A percentile compares a stretch with the other conserved stretches of the same genome.
These are phyloP conservation scores for Drosophila lacertosa DNA, from an alignment of 1,140 invertebrate genomes.

Conservation along the genomic window DNA sequence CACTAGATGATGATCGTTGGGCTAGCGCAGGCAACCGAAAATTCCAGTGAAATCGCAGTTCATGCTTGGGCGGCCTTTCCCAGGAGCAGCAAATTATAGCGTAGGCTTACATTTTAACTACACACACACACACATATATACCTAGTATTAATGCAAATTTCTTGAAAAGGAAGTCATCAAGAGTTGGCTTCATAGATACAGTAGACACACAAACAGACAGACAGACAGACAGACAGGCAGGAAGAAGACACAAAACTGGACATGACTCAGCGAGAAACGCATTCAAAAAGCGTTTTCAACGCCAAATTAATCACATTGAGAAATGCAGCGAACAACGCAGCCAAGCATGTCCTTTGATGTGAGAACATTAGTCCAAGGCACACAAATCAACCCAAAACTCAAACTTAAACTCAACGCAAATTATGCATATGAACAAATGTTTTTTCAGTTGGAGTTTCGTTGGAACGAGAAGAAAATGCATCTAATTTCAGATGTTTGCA, in stretches of 20 bases:
- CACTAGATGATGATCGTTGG: conserved; percentile 51
- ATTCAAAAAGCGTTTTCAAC: conserved; percentile 50
- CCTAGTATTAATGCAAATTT: conserved; percentile 62
- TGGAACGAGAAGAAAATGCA: conserved; percentile 75
- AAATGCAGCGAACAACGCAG: conserved; percentile 38
- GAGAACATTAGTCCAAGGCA: conserved; percentile 7
- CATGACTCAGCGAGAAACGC: conserved; percentile 61
- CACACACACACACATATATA: conserved; percentile 7
- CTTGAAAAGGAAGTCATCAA: conserved; percentile 59
- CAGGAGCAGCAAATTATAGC: conserved; percentile 65
- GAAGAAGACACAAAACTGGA: conserved; percentile 61
- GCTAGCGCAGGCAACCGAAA: conserved; percentile 36
- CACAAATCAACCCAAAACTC: conserved; percentile 17
- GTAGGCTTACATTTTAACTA: conserved; percentile 23
- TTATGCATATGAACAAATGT: conserved; percentile 49
- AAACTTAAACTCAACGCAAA: conserved; percentile 26
- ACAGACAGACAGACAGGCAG: no score
- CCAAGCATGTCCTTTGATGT: conserved; percentile 76
- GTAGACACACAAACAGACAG: conserved; percentile 1
- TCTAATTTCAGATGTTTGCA: conserved; percentile 38
- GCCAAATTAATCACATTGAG: conserved; percentile 69
- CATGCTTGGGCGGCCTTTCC: conserved; percentile 69
- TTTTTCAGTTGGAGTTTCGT: conserved; percentile 56
- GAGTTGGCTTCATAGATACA: conserved; percentile 26
- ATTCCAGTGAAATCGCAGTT: conserved; percentile 72